A percentile compares a stretch with the other conserved stretches of the same genome.
These are phyloP conservation scores for Diadema setosum DNA, from an alignment of 35 echinoderm and acorn worm species.

Conservation along the genomic window DNA sequence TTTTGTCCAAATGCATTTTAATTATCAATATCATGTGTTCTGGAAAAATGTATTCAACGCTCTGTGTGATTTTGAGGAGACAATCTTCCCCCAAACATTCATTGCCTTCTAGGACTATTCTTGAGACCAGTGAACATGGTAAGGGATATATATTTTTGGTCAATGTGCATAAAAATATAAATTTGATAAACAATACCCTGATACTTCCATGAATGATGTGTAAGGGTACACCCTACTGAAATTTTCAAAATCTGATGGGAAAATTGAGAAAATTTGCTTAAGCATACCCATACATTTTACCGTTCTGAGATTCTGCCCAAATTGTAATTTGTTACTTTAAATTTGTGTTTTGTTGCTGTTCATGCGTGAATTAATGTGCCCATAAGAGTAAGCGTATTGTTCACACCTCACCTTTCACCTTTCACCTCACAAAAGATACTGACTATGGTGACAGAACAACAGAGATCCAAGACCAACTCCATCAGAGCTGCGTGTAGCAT, in stretches of 20 bases:
- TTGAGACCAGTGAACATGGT: no score
- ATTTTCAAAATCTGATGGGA: background rate
- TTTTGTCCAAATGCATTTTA: no score
- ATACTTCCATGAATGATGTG: no score
- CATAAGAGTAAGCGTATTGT: background rate
- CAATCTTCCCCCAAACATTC: no score
- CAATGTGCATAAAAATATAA: no score
- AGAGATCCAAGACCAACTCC: slow-evolving; percentile 51
- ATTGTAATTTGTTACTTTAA: background rate
- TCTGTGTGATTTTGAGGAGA: no score
- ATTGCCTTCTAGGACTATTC: no score
- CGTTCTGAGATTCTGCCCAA: background rate
- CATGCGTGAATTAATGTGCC: background rate
- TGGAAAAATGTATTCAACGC: no score
- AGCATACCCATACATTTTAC: background rate
- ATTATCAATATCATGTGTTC: no score
- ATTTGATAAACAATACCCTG: no score
- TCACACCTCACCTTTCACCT: background rate
- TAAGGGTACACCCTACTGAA: no score
- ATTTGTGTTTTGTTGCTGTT: background rate
- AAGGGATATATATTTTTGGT: no score
- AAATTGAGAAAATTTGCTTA: background rate
- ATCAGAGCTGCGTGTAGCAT: slow-evolving; percentile 32
- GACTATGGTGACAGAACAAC: slow-evolving; percentile 78
- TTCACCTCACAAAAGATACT: slow-evolving; percentile 46